Evolutionary conservation across 2,888 invertebrate genomes (phyloP), one percentile per base, ranked within the genome.

Genomic region (Tiphia femorata): DNA sequence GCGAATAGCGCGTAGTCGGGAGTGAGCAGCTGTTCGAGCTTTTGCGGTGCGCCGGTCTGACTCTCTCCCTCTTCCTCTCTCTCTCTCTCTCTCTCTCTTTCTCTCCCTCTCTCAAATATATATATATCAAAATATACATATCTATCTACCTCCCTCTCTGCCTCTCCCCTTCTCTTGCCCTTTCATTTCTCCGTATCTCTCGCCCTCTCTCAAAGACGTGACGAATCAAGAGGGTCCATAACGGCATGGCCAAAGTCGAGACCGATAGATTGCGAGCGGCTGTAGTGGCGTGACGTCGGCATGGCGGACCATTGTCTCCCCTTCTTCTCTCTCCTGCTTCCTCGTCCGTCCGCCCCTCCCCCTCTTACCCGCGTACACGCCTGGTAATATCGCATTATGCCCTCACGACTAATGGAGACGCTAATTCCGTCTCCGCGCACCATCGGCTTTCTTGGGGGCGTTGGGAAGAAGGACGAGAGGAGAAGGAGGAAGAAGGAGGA

Each of bases 321-420:
- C 67, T 72, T 65, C 65, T 64, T 61, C 54, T 41, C 58, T 44
- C 44, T 53, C 17, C n/a, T n/a, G n/a, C n/a, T n/a, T n/a, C n/a
- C n/a, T n/a, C n/a, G n/a, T n/a, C n/a, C n/a, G n/a, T n/a, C n/a
- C n/a, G n/a, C 68, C 50, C 64, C 67, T 72, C 65, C 65, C 64
- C 61, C 54, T 41, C 58, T 44, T 43, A 52, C 17, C 55, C 58
- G 60, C 60, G 68, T 63, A 70, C 71, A n/a, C n/a, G 70, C 55
- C 63, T 62, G 67, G 71, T 73, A 76, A 77, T 78, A 78, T 79
- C 76, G 70, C 73, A 75, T 78, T 75, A 78, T 78, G 74, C 73
- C 70, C 67, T 63, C 67, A 58, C 72, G 71, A 73, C 78, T 78
- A 78, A 80, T 78, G 79, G 78, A 79, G 78, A 79, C 74, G 79